Evolutionary conservation across 2,113 vertebrate species (phyloP).

Genomic region (Leucoraja erinaceus): DNA sequence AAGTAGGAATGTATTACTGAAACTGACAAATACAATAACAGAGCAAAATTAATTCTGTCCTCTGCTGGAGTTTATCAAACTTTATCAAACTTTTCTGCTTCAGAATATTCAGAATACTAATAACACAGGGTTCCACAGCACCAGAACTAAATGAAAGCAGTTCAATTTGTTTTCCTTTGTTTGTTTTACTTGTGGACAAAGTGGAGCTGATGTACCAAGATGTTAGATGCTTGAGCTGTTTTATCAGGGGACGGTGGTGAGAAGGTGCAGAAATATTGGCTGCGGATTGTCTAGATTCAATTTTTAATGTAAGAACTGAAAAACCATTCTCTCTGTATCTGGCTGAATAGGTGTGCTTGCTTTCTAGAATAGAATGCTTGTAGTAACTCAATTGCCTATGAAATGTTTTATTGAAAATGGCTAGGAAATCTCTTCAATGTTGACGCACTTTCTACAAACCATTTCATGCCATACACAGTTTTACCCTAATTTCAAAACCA

Average conservation of each 20-base stretch:
- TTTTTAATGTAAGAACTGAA: neutral
- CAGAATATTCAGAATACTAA: neutral
- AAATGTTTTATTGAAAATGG: conserved; percentile 12
- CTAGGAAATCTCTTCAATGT: neutral
- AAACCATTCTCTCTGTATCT: neutral
- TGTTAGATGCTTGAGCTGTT: neutral
- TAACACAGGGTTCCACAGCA: neutral
- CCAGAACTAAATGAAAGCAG: neutral
- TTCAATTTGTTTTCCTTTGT: neutral
- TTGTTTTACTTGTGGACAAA: neutral
- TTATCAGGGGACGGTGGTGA: neutral
- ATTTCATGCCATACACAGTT: neutral
- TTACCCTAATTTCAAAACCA: neutral
- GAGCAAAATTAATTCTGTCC: too few relatives aligned
- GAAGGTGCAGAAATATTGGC: neutral
- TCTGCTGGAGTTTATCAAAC: too few relatives aligned
- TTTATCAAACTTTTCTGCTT: neutral
- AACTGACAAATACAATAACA: neutral
- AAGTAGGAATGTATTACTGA: neutral
- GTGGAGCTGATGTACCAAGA: neutral
- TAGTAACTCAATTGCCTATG: neutral
- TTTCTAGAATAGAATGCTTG: conserved; percentile 1
- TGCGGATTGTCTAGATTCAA: neutral
- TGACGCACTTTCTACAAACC: neutral
- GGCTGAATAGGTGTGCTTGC: neutral